Conservation (phyloP, 2,113 vertebrate genomes). For the Melospiza georgiana region DNA sequence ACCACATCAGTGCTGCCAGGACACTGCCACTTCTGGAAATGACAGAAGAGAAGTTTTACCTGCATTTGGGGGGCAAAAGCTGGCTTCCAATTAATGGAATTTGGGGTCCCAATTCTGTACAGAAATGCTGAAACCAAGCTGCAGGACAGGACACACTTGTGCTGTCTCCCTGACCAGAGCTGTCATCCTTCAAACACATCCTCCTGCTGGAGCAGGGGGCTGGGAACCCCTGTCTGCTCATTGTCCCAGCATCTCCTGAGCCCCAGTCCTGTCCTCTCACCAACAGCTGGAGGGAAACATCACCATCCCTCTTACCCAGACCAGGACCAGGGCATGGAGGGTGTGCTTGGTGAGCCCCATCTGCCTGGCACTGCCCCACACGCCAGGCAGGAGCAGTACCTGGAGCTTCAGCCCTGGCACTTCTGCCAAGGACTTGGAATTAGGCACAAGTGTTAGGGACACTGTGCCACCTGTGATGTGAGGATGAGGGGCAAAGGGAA, state of each 20-base stretch:
- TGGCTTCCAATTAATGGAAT: not conserved
- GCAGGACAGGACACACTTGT: rapidly evolving
- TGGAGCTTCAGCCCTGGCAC: not conserved
- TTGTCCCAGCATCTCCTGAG: not conserved
- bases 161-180: not conserved
- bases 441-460: not conserved
- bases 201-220: not conserved
- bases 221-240: not conserved
- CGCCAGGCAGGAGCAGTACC: not conserved
- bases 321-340: not conserved
- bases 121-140: not conserved
- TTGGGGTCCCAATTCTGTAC: not conserved
- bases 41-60: not conserved
- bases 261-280: not conserved
- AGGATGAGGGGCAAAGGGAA: not conserved
- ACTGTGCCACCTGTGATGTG: rapidly evolving
- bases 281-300: not conserved
- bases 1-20: not conserved
- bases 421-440: not conserved
- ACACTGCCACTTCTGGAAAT: not conserved
- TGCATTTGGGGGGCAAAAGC: not conserved
- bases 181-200: not conserved
- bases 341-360: not conserved
- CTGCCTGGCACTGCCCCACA: not conserved
- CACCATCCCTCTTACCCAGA: rapidly evolving